Evolutionary conservation across 2,113 vertebrate species (phyloP), one percentile per base, ranked within the genome.

Genomic region (Acanthochromis polyacanthus): DNA sequence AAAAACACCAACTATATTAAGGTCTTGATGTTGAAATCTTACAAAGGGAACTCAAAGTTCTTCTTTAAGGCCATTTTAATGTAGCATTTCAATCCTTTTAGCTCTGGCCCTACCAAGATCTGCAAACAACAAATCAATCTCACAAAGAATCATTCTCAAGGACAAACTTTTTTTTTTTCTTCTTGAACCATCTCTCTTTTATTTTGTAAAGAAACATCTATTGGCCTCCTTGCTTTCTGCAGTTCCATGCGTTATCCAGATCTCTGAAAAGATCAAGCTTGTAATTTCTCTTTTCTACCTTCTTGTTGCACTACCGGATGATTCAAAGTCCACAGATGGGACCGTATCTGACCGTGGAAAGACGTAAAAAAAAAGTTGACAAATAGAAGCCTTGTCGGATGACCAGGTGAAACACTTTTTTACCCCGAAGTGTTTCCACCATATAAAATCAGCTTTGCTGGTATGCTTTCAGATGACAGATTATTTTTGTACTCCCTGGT

Each of bases 401-500:
- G 36, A 25, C 55, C 23, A 25, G 57, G 59, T 80, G 40, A 66
- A 58, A 75, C 30, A 51, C 70, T 30, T 64, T 17, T 17, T 16
- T 10, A 43, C 15, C 30, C 7, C 10, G n/a, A n/a, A 22, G 55
- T 10, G 23, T 74, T 61, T 76, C 52, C 16, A 63, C 53, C n/a
- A 4, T 75, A 75, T 88, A 78, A 60, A 81, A 69, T 75, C 77
- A 58, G 77, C 52, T 78, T 66, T 81, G 66, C 71, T 73, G 45
- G 58, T 73, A 43, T 36, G 67, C 73, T 81, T 78, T 46, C 62
- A 71, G 58, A 75, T 30, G 51, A 74, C 19, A 79, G 75, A 75
- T 77, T 92, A 91, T 89, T 89, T 91, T 89, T 88, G 0, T 90
- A 91, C 64, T 90, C 46, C 53, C 19, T 3, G 71, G 67, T 80